Percentiles rank a stretch among this genome's conserved stretches.
Evolutionary conservation across 2,113 vertebrate genomes (phyloP).

Genomic region (Paratilapia polleni): DNA sequence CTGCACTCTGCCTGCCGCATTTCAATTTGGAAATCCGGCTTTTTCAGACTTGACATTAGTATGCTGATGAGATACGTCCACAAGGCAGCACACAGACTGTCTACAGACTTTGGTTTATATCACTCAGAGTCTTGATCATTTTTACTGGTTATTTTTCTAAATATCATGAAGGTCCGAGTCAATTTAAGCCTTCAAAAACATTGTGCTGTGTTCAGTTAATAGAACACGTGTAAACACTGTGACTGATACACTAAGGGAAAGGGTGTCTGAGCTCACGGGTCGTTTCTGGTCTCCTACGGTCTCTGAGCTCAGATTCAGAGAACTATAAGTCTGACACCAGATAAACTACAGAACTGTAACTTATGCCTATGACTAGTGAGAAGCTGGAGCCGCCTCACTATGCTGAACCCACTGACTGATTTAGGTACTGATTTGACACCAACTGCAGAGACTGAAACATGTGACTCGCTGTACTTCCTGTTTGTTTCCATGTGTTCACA

Average conservation of each 20-base stretch:
- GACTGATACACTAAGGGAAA: neutral
- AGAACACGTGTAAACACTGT: neutral
- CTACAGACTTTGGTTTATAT: neutral
- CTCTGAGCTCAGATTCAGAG: neutral
- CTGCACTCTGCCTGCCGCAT: neutral
- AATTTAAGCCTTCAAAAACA: neutral
- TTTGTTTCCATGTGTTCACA: too few species aligned
- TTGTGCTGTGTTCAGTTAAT: neutral
- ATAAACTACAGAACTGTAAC: neutral
- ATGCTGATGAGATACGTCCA: neutral
- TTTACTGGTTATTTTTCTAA: neutral
- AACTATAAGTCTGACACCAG: neutral
- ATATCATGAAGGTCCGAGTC: too few species aligned
- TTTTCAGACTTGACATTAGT: neutral
- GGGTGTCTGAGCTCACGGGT: neutral
- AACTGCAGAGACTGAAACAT: too few species aligned
- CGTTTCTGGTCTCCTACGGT: too few species aligned
- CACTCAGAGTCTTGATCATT: neutral
- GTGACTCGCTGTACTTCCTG: too few species aligned
- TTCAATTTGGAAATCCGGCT: neutral
- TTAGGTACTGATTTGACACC: too few species aligned
- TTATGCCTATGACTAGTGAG: neutral
- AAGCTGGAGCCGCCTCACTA: too few species aligned
- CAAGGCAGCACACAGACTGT: neutral
- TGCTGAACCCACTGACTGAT: too few species aligned